Percentiles rank a stretch among this genome's conserved stretches.
These are phyloP conservation scores for Adoxophyes honmai DNA, from an alignment of 1,140 invertebrate genomes.

Conservation along the genomic window DNA sequence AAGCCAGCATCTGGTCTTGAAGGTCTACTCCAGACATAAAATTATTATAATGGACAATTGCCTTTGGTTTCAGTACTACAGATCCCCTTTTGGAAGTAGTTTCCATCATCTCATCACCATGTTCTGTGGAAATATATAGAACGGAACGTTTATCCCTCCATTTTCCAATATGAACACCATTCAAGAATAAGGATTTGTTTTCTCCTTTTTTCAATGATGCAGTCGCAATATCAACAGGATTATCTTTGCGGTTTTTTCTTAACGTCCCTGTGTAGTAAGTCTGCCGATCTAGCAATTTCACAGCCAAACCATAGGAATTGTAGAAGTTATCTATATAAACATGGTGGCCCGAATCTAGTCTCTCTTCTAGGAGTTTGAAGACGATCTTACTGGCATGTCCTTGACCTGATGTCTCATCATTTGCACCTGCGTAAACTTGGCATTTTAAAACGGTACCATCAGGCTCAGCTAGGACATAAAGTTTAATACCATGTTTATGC, in stretches of 20 bases:
- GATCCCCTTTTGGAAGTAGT: background rate
- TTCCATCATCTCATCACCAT: too few species aligned
- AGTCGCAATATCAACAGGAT: background rate
- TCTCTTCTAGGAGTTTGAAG: background rate
- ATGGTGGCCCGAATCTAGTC: background rate
- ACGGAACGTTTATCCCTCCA: conserved; percentile 51
- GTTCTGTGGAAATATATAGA: conserved; percentile 39
- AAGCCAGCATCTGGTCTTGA: too few species aligned
- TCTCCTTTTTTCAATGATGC: conserved; percentile 30
- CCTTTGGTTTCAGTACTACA: too few species aligned
- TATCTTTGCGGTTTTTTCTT: background rate
- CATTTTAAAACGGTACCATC: conserved; percentile 2
- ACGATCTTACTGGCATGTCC: background rate
- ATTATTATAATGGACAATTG: too few species aligned
- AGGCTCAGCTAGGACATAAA: background rate
- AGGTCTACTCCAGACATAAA: conserved; percentile 22
- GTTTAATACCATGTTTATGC: background rate
- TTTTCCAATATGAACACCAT: conserved; percentile 39
- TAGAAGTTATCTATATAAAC: conserved; percentile 14
- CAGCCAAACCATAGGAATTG: background rate
- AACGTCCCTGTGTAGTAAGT: conserved; percentile 1
- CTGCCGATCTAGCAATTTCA: background rate
- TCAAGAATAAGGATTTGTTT: conserved; percentile 27
- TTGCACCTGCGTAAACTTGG: background rate
- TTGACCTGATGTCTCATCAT: background rate